Evolutionary conservation across 2,113 vertebrate species (phyloP).

Genomic region (Ciconia boyciana): DNA sequence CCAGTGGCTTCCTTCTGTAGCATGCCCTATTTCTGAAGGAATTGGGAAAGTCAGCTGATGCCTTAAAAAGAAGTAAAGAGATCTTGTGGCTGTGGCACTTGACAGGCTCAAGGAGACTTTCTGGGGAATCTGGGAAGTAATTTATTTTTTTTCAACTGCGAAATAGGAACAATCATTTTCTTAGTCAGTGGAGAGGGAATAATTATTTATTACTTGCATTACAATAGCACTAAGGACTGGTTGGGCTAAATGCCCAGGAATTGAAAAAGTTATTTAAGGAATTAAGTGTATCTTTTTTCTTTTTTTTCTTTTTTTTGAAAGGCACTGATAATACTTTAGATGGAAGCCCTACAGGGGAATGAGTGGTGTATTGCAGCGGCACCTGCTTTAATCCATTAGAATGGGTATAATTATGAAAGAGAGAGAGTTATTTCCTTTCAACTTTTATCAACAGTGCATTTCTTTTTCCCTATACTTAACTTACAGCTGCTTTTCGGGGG

Average conservation of each 20-base stretch:
- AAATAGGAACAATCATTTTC: not conserved
- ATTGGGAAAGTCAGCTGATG: not conserved
- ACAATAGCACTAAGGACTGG: not conserved
- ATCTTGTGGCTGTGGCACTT: not conserved
- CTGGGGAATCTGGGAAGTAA: not conserved
- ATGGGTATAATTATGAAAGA: not conserved
- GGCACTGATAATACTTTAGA: not conserved
- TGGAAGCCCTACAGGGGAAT: not conserved
- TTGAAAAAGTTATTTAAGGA: slow-evolving; percentile 15
- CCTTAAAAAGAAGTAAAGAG: not conserved
- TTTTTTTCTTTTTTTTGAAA: not conserved
- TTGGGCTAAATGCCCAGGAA: slow-evolving; percentile 47
- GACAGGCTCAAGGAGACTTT: not conserved
- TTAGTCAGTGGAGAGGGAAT: not conserved
- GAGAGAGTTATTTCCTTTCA: not conserved
- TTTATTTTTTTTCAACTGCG: not conserved
- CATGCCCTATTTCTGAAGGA: not conserved
- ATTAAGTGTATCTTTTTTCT: not conserved
- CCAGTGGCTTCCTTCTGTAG: not conserved
- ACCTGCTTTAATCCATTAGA: slow-evolving; percentile 16
- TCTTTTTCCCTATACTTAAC: not conserved
- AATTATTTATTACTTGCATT: slow-evolving; percentile 48
- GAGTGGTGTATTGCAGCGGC: not conserved
- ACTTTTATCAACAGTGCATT: not conserved
- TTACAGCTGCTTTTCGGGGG: not conserved